Evolutionary conservation across 2,113 vertebrate genomes (phyloP), one percentile per base, ranked within the genome.

Genomic region (Orientallactaga bullata): DNA sequence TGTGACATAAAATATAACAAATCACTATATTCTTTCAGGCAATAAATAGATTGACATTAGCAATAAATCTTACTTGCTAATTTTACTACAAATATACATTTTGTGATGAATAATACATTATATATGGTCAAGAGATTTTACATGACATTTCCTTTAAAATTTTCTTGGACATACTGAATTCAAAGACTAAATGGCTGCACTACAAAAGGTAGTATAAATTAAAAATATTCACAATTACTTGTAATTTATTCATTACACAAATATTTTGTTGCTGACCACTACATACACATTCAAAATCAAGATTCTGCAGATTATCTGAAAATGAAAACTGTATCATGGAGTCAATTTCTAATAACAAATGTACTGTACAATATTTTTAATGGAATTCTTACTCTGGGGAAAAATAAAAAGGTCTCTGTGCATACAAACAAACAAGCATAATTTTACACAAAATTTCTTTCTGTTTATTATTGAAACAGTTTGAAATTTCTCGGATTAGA

Each of bases 361-460:
- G 26, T 24, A 35, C n/a, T 35, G 16, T 32, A 81, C 16, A 6
- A 69, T 11, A 39, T 47, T 86, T 79, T 55, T 78, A 39, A 71
- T 61, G 26, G 0, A 80, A 72, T 65, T 86, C 26, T 74, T 78
- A 7, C 13, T 63, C 16, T 30, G 26, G 26, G 61, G 26, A 32
- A 8, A 30, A 78, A 74, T 37, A 10, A n/a, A 87, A 94, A 89
- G 10, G 4, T 82, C 11, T 74, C 23, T 76, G 71, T 79, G 68
- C 51, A 71, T 73, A 51, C 0, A 4, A 73, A 58, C 77, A 74
- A 76, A 24, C 16, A 95, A 76, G 3, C 81, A 5, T 13, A 83
- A 69, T 89, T 94, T 77, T 42, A 83, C 72, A 79, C 82, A 0
- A 89, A 77, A 83, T 88, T 80, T 92, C 7, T 88, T 18, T 37